These are phyloP conservation scores for Platynereis dumerilii DNA, from an alignment of 2,888 invertebrate genomes.

Conservation along the genomic window DNA sequence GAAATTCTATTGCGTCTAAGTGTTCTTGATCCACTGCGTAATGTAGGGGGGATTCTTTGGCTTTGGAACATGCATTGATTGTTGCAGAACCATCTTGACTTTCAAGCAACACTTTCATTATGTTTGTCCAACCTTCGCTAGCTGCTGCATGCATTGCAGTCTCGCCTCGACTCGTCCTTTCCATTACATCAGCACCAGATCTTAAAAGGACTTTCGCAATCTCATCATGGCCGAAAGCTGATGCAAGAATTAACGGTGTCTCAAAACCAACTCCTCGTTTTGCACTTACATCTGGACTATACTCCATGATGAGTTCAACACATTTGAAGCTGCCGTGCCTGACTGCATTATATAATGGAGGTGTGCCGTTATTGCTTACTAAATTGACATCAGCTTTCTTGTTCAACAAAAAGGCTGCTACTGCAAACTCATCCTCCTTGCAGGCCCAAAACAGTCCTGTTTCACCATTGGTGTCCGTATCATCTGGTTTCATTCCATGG, in stretches of 20 bases:
- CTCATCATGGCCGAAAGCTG: slow-evolving; percentile 45
- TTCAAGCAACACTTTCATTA: not conserved
- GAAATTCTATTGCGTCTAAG: slow-evolving; percentile 41
- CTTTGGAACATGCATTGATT: not conserved
- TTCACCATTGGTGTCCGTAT: slow-evolving; percentile 31
- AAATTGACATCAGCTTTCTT: slow-evolving; percentile 41
- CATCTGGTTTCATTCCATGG: slow-evolving; percentile 7
- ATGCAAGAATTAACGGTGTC: slow-evolving; percentile 50
- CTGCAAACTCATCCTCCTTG: slow-evolving; percentile 43
- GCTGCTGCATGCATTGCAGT: slow-evolving; percentile 1
- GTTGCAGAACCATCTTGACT: not conserved
- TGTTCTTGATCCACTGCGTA: slow-evolving; percentile 48
- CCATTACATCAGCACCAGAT: slow-evolving; percentile 49
- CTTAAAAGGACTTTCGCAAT: slow-evolving; percentile 48
- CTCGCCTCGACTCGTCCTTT: slow-evolving; percentile 47
- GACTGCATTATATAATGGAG: slow-evolving; percentile 54
- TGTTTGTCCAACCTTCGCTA: not conserved
- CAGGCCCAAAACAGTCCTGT: slow-evolving; percentile 51
- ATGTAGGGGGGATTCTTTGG: slow-evolving; percentile 45
- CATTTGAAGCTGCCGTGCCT: slow-evolving; percentile 45
- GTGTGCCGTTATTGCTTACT: slow-evolving; percentile 51
- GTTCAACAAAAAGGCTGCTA: slow-evolving; percentile 40
- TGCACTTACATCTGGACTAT: slow-evolving; percentile 45
- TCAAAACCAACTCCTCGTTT: slow-evolving; percentile 50
- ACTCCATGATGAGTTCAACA: slow-evolving; percentile 42